Percentiles rank a stretch among this genome's conserved stretches.
These are phyloP conservation scores for Tachina lurida DNA, from an alignment of 2,888 invertebrate genomes.

Conservation along the genomic window DNA sequence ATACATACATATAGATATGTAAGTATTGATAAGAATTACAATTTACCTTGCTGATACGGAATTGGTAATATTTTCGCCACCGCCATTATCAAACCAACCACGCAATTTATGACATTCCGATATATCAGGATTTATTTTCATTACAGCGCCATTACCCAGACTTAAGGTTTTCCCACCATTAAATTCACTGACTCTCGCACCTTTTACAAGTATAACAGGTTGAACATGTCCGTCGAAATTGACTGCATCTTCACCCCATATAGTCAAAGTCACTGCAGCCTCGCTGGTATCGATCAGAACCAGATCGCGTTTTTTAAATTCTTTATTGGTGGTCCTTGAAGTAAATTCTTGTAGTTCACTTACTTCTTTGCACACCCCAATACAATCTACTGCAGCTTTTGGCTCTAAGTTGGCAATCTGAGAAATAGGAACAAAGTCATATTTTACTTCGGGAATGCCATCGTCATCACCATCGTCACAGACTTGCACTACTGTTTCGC, in stretches of 20 bases:
- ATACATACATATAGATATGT: no score
- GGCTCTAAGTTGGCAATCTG: constrained; percentile 87
- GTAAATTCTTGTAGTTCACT: constrained; percentile 89
- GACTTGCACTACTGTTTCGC: constrained; percentile 87
- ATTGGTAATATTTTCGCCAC: constrained; percentile 85
- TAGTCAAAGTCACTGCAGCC: constrained; percentile 89
- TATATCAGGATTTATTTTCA: constrained; percentile 94
- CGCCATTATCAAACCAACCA: constrained; percentile 95
- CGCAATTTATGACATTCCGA: constrained; percentile 92
- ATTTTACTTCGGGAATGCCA: constrained; percentile 90
- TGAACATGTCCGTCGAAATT: constrained; percentile 90
- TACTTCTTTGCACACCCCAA: constrained; percentile 92
- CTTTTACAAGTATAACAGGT: constrained; percentile 94
- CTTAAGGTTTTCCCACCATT: constrained; percentile 90
- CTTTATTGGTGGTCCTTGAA: constrained; percentile 89
- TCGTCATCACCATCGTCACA: constrained; percentile 84
- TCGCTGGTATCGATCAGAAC: constrained; percentile 93
- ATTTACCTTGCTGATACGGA: constrained; percentile 87
- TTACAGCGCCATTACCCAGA: constrained; percentile 85
- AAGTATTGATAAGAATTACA: neutral
- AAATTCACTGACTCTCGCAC: constrained; percentile 93
- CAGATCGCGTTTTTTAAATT: constrained; percentile 95
- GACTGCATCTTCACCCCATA: constrained; percentile 96
- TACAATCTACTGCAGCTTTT: constrained; percentile 91
- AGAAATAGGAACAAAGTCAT: constrained; percentile 90